phyloP scores from a whole-genome alignment of 1,140 invertebrate genomes.

The Protaetia brevitarsis region DNA sequence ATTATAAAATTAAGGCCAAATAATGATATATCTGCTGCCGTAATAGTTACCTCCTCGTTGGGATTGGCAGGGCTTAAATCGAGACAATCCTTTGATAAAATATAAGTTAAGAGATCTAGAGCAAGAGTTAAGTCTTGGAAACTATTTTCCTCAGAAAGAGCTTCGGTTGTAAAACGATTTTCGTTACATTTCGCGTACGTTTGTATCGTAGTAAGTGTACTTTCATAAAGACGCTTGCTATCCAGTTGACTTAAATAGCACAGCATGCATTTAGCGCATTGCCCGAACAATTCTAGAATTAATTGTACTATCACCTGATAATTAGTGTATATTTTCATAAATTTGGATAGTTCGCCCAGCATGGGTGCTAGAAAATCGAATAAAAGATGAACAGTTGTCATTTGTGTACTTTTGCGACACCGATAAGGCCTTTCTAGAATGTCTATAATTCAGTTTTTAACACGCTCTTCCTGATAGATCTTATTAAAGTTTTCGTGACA shows the following conservation, averaged over 20 bases:
- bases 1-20: conserved; percentile 70
- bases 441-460: conserved; percentile 61
- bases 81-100: conserved; percentile 70
- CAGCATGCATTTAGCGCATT: conserved; percentile 67
- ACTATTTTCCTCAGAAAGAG: conserved; percentile 62
- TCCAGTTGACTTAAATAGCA: conserved; percentile 62
- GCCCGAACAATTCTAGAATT: conserved; percentile 71
- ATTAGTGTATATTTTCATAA: conserved; percentile 75
- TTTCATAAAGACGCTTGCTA: conserved; percentile 60
- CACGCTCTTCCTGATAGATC: conserved; percentile 57
- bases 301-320: conserved; percentile 77
- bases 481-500: conserved; percentile 57
- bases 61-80: conserved; percentile 52
- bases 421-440: conserved; percentile 65
- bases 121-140: conserved; percentile 69
- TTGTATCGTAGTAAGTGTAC: conserved; percentile 62
- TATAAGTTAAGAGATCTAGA: conserved; percentile 67
- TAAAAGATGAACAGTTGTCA: conserved; percentile 58
- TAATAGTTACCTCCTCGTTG: conserved; percentile 47
- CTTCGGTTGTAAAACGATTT: conserved; percentile 52
- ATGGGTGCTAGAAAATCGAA: conserved; percentile 65
- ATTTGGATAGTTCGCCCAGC: conserved; percentile 61
- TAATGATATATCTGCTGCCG: conserved; percentile 64
- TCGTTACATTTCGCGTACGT: conserved; percentile 69
- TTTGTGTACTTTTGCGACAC: conserved; percentile 59